Evolutionary conservation across 2,888 invertebrate species (phyloP).

Genomic region (Apamea anceps): DNA sequence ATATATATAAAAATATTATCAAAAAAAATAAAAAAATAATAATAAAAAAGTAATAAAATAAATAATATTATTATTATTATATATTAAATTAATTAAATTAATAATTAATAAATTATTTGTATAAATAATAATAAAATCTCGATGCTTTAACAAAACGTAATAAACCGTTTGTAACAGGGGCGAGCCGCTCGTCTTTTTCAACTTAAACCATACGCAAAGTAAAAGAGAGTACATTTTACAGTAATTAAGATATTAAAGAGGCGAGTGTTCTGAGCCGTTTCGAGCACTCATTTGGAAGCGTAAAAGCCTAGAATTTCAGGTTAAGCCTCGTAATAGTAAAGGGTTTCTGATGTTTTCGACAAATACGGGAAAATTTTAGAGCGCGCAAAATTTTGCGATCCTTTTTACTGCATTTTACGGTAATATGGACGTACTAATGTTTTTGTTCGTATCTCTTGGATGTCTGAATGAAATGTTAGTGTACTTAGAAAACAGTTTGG

Average conservation of each 20-base stretch:
- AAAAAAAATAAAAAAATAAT: too few species aligned
- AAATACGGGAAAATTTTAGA: constrained; percentile 63
- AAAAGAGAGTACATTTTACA: constrained; percentile 76
- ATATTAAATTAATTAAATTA: too few species aligned
- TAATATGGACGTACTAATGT: constrained; percentile 47
- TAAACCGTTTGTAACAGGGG: not conserved
- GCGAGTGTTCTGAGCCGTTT: constrained; percentile 77
- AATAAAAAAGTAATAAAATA: too few species aligned
- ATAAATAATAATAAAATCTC: not conserved
- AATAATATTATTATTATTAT: too few species aligned
- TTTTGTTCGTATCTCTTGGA: constrained; percentile 31
- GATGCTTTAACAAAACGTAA: too few species aligned
- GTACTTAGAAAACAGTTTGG: constrained; percentile 29
- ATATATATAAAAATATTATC: too few species aligned
- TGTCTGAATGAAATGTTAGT: constrained; percentile 41
- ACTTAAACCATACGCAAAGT: constrained; percentile 52
- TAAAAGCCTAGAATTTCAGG: constrained; percentile 76
- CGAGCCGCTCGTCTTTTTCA: not conserved
- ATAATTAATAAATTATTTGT: too few species aligned
- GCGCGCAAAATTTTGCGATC: constrained; percentile 58
- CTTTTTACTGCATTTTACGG: constrained; percentile 61
- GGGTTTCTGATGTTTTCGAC: constrained; percentile 70
- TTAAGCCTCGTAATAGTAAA: constrained; percentile 69
- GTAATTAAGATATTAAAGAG: constrained; percentile 80
- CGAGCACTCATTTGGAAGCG: constrained; percentile 73